Evolutionary conservation across 2,113 vertebrate genomes (phyloP).

Genomic region (Phyllostomus hastatus): DNA sequence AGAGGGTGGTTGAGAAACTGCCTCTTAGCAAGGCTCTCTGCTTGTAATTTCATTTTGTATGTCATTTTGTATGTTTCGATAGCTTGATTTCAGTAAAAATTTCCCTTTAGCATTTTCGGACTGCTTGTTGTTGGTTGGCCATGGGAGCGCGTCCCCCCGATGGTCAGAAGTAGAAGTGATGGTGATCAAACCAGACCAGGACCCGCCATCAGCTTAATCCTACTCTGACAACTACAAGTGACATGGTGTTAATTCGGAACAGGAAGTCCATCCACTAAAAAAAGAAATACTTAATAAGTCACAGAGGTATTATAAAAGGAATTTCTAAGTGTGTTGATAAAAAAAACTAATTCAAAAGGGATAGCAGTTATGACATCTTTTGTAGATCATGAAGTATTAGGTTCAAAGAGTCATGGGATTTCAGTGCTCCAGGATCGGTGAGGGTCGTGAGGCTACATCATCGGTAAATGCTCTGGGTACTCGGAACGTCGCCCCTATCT

Average conservation of each 20-base stretch:
- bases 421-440: neutral
- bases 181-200: neutral
- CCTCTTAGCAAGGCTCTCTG: neutral
- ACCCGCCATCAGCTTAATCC: neutral
- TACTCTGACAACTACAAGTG: conserved; percentile 1
- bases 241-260: neutral
- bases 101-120: neutral
- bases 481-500: neutral
- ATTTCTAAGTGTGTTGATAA: neutral
- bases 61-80: neutral
- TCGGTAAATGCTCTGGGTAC: neutral
- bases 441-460: neutral
- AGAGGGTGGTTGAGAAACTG: neutral
- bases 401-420: neutral
- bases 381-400: neutral
- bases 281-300: neutral
- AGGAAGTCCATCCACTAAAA: neutral
- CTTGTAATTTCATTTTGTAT: conserved; percentile 11
- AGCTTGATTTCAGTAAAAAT: conserved; percentile 31
- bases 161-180: neutral
- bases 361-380: neutral
- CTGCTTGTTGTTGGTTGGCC: neutral
- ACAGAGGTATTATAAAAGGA: neutral
- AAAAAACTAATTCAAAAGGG: neutral
- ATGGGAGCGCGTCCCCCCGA: neutral